These are phyloP conservation scores for Neocrepidodera transversa DNA, from an alignment of 2,888 invertebrate species.

Conservation along the genomic window DNA sequence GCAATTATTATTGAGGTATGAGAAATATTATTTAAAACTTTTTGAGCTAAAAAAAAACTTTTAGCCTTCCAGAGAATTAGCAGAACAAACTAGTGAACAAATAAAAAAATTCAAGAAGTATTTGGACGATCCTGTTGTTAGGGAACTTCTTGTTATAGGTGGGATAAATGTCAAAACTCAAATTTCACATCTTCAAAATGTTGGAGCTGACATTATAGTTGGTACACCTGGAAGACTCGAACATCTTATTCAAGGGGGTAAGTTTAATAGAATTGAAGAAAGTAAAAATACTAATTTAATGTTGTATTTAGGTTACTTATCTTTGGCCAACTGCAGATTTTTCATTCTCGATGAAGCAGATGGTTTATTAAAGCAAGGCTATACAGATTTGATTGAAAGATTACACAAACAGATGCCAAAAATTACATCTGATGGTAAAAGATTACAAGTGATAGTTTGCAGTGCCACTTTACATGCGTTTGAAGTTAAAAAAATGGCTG, in stretches of 20 bases:
- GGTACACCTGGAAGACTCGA: constrained; percentile 96
- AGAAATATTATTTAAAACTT: too few relatives aligned
- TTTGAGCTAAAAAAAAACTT: constrained; percentile 33
- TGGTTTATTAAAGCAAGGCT: constrained; percentile 88
- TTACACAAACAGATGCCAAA: constrained; percentile 94
- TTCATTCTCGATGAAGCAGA: constrained; percentile 99
- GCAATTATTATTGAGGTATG: constrained; percentile 94
- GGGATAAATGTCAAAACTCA: constrained; percentile 93
- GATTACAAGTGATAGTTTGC: constrained; percentile 98
- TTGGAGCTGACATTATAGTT: constrained; percentile 95
- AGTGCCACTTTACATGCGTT: constrained; percentile 98
- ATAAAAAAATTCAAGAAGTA: constrained; percentile 88
- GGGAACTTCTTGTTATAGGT: constrained; percentile 86
- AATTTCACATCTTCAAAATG: constrained; percentile 75
- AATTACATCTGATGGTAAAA: constrained; percentile 87
- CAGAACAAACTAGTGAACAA: constrained; percentile 94
- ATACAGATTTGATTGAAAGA: constrained; percentile 85
- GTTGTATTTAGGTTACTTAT: constrained; percentile 73
- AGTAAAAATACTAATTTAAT: too few relatives aligned
- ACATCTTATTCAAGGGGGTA: constrained; percentile 86
- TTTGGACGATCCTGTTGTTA: constrained; percentile 79
- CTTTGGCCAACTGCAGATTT: constrained; percentile 87
- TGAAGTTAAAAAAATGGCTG: constrained; percentile 98
- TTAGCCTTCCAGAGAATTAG: constrained; percentile 91
- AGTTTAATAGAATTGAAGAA: background rate